phyloP scores from a whole-genome alignment of 35 echinoderm and acorn worm genomes.

The Apostichopus japonicus region DNA sequence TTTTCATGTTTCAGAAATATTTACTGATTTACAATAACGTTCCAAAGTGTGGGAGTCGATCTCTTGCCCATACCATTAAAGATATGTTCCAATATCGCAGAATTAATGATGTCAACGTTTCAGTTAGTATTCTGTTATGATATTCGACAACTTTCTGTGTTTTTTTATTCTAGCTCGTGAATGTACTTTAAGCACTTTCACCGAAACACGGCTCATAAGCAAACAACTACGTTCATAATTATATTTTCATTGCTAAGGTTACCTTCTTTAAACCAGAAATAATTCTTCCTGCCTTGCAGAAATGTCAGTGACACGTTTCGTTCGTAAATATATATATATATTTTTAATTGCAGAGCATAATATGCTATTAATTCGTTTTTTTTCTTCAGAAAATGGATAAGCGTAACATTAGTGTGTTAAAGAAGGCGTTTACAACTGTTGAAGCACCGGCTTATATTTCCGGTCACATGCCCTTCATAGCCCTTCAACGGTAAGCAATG shows the following conservation, averaged over 20 bases:
- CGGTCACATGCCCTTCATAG: slow-evolving; percentile 11
- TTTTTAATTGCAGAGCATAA: no score
- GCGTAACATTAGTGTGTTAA: neutral
- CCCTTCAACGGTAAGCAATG: neutral
- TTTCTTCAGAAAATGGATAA: neutral
- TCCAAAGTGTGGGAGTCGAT: slow-evolving; percentile 27
- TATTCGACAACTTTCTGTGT: no score
- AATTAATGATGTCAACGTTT: neutral
- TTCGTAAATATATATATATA: no score
- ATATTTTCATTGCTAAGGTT: no score
- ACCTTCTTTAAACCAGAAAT: no score
- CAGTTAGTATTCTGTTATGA: neutral
- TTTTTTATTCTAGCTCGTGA: no score
- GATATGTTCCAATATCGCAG: neutral
- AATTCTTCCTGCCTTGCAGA: no score
- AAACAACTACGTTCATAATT: no score
- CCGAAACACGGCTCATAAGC: no score
- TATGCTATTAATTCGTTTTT: no score
- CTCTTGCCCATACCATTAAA: slow-evolving; percentile 4
- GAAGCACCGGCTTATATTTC: slow-evolving; percentile 17
- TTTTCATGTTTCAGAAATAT: slow-evolving; percentile 28
- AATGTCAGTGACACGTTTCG: no score
- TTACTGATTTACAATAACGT: slow-evolving; percentile 28
- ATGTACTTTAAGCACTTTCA: no score
- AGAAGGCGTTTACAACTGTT: neutral